Conservation (phyloP, 2,888 invertebrate species). For the Lypha dubia region DNA sequence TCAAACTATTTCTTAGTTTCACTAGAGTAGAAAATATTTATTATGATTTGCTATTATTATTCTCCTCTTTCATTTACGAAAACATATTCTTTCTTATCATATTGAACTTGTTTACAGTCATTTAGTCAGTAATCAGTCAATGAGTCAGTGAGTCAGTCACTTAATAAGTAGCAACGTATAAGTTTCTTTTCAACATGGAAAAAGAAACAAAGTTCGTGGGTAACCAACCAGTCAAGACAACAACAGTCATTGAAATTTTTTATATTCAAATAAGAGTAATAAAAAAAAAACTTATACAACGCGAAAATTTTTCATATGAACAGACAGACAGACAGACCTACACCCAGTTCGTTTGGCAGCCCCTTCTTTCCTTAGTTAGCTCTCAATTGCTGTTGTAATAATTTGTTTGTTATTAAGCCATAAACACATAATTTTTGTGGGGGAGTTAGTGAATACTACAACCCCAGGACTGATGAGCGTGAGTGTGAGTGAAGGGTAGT, state of each 20-base stretch:
- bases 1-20: constrained; percentile 55
- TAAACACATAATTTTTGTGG: constrained; percentile 15
- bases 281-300: constrained; percentile 32
- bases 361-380: too few relatives aligned
- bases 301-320: constrained; percentile 20
- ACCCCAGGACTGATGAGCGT: not conserved
- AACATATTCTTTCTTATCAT: constrained; percentile 43
- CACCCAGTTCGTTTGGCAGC: not conserved
- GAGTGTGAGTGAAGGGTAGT: constrained; percentile 1
- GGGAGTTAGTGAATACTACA: constrained; percentile 16
- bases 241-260: constrained; percentile 49
- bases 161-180: not conserved
- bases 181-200: not conserved
- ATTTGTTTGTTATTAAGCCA: constrained; percentile 20
- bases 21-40: constrained; percentile 48
- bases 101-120: constrained; percentile 20
- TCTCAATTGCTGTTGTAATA: constrained; percentile 10
- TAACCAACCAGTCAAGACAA: constrained; percentile 44
- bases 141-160: not conserved
- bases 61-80: not conserved
- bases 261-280: constrained; percentile 23
- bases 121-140: constrained; percentile 21
- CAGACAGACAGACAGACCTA: not conserved
- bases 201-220: not conserved
- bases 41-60: constrained; percentile 28